phyloP scores from a whole-genome alignment of 2,888 invertebrate genomes.

The Chrysina gloriosa region DNA sequence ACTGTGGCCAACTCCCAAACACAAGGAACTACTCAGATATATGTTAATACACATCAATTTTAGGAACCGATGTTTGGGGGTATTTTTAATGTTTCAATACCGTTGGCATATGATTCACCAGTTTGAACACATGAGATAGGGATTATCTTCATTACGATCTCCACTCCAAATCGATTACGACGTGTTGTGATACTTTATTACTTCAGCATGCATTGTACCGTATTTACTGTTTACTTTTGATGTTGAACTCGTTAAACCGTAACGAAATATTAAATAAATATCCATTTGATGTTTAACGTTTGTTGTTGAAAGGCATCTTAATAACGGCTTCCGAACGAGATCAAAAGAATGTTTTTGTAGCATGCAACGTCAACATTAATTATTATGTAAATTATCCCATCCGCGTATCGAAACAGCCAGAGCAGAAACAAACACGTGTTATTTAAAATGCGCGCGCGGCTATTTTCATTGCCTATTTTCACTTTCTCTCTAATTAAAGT shows the following conservation, averaged over 20 bases:
- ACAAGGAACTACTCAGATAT: too few species aligned
- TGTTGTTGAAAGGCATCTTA: slow-evolving; percentile 2
- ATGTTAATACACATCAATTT: too few species aligned
- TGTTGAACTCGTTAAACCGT: not conserved
- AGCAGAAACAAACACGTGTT: slow-evolving; percentile 16
- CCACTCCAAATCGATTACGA: too few species aligned
- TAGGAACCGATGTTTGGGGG: too few species aligned
- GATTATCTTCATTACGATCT: too few species aligned
- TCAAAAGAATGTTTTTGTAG: slow-evolving; percentile 20
- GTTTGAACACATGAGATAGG: too few species aligned
- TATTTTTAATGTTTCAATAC: too few species aligned
- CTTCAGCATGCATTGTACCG: not conserved
- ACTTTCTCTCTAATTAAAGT: slow-evolving; percentile 31
- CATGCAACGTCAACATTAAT: slow-evolving; percentile 9
- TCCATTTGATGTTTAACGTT: not conserved
- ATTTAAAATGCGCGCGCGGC: slow-evolving; percentile 13
- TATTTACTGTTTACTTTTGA: slow-evolving; percentile 1
- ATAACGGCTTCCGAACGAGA: slow-evolving; percentile 11
- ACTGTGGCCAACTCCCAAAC: too few species aligned
- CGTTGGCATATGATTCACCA: too few species aligned
- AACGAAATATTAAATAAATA: not conserved
- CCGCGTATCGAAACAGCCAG: not conserved
- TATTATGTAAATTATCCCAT: slow-evolving; percentile 18
- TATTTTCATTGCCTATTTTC: slow-evolving; percentile 34
- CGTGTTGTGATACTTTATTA: too few species aligned